A percentile compares a stretch with the other conserved stretches of the same genome.
These are phyloP conservation scores for Chascanopsetta lugubris DNA, from an alignment of 2,113 vertebrate genomes.

Conservation along the genomic window DNA sequence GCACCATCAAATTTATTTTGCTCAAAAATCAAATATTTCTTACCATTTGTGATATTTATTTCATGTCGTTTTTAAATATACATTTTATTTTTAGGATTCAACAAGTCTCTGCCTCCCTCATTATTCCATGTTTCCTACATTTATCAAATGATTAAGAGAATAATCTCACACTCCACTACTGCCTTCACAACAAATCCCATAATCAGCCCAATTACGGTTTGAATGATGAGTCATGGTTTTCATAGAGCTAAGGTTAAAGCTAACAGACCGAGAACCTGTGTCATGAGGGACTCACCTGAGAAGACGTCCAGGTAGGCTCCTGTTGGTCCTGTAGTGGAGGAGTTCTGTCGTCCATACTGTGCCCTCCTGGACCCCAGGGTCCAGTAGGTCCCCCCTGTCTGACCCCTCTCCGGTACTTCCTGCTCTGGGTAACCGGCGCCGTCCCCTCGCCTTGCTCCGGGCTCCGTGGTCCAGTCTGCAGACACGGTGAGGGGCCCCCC, in stretches of 20 bases:
- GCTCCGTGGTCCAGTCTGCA: constrained; percentile 85
- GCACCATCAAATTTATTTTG: too few relatives aligned
- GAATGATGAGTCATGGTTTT: not conserved
- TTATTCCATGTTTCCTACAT: too few relatives aligned
- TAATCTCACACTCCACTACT: not conserved
- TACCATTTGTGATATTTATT: too few relatives aligned
- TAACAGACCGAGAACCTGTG: not conserved
- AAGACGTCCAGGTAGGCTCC: constrained; percentile 88
- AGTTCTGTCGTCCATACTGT: constrained; percentile 75
- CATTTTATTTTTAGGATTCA: too few relatives aligned
- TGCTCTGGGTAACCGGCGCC: constrained; percentile 70
- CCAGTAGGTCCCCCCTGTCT: constrained; percentile 65
- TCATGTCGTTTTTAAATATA: too few relatives aligned
- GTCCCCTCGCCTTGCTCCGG: constrained; percentile 56
- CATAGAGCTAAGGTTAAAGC: too few relatives aligned
- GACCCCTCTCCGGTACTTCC: constrained; percentile 62
- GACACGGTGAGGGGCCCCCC: constrained; percentile 81
- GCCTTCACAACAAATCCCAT: not conserved
- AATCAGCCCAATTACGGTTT: not conserved
- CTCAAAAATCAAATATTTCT: too few relatives aligned
- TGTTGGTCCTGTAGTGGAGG: constrained; percentile 57
- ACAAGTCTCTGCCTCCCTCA: too few relatives aligned
- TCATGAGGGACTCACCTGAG: constrained; percentile 85
- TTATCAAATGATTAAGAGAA: too few relatives aligned
- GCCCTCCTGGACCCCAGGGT: constrained; percentile 78